Conservation (phyloP, 2,888 invertebrate genomes). For the Sinelater perroti region DNA sequence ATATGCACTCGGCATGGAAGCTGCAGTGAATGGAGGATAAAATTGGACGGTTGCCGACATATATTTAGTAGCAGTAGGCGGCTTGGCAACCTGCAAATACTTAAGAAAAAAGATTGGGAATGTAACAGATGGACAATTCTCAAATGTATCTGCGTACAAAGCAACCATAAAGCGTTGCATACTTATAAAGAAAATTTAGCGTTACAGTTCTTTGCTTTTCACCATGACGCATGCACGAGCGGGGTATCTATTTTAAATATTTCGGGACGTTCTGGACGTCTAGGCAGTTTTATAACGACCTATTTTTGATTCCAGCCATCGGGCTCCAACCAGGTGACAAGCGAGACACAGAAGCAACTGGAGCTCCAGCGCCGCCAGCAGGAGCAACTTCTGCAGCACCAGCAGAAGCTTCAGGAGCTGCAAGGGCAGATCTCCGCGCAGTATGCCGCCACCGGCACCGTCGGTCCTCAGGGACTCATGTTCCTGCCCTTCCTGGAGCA, state of each 20-base stretch:
- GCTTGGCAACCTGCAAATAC: constrained; percentile 62
- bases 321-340: constrained; percentile 53
- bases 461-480: constrained; percentile 71
- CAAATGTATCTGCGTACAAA: constrained; percentile 47
- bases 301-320: constrained; percentile 40
- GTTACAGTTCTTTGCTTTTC: constrained; percentile 7
- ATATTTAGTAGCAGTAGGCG: constrained; percentile 64
- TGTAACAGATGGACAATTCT: constrained; percentile 60
- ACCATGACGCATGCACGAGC: no score
- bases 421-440: constrained; percentile 68
- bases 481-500: constrained; percentile 78
- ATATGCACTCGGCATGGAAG: constrained; percentile 38
- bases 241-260: constrained; percentile 5
- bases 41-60: constrained; percentile 62
- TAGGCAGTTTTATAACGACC: neutral
- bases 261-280: neutral
- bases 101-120: constrained; percentile 56
- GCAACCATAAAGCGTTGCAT: constrained; percentile 25
- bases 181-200: constrained; percentile 25
- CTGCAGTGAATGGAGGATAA: constrained; percentile 63
- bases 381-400: constrained; percentile 66
- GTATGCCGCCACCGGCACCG: constrained; percentile 58
- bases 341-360: constrained; percentile 71
- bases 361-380: constrained; percentile 75
- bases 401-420: constrained; percentile 68